Percentiles rank a stretch among this genome's conserved stretches.
These are phyloP conservation scores for Epicauta chinensis DNA, from an alignment of 1,140 invertebrate genomes.

Conservation along the genomic window DNA sequence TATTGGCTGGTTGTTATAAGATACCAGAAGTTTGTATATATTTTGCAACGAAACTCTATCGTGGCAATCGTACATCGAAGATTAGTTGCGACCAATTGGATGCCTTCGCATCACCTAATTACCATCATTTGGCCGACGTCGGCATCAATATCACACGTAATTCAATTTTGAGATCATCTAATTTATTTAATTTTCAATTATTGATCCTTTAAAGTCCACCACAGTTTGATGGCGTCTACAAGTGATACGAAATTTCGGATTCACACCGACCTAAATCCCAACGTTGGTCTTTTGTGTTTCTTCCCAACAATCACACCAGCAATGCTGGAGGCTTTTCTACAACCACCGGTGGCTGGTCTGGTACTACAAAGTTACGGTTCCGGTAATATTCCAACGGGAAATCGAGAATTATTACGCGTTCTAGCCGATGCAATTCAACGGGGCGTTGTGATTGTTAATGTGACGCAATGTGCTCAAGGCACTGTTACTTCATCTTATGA, in stretches of 20 bases:
- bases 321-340: conserved; percentile 66
- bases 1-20: conserved; percentile 81
- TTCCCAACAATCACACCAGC: conserved; percentile 22
- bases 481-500: conserved; percentile 73
- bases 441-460: conserved; percentile 87
- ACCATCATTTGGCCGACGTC: conserved; percentile 71
- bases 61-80: conserved; percentile 90
- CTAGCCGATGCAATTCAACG: conserved; percentile 63
- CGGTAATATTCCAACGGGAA: conserved; percentile 83
- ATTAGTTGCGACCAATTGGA: conserved; percentile 71
- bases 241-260: no score
- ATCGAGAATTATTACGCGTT: conserved; percentile 70
- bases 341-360: conserved; percentile 68
- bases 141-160: conserved; percentile 65
- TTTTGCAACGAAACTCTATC: conserved; percentile 82
- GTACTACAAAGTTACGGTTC: conserved; percentile 88
- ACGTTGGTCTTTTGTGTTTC: conserved; percentile 22
- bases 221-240: no score
- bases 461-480: conserved; percentile 81
- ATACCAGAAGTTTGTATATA: conserved; percentile 93
- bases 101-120: conserved; percentile 90
- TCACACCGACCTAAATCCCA: conserved; percentile 15
- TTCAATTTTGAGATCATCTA: no score
- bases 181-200: no score
- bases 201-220: no score